phyloP scores from a whole-genome alignment of 2,113 vertebrate genomes.

The Salvator merianae region DNA sequence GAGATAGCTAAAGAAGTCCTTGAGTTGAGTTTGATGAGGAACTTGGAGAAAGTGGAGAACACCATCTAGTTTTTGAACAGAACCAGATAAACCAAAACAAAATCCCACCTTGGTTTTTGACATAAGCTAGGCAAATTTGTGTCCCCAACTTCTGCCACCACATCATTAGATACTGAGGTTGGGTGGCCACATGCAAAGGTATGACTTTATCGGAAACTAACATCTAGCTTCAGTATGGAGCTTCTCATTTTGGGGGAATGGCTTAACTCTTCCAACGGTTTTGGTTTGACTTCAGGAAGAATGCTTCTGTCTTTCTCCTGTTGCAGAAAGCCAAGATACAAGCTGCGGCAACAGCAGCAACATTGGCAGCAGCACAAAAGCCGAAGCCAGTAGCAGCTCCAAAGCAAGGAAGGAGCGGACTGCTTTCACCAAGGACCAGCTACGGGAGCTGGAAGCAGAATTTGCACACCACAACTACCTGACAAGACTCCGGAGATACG shows the following conservation, averaged over 20 bases:
- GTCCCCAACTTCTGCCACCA: no score
- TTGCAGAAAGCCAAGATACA: conserved; percentile 74
- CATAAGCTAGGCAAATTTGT: no score
- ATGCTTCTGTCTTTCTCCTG: neutral
- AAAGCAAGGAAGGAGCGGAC: conserved; percentile 93
- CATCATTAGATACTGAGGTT: no score
- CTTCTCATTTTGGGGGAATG: neutral
- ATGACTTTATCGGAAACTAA: no score
- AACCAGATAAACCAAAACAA: no score
- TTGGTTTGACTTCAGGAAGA: neutral
- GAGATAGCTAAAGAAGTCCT: neutral
- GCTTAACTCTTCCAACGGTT: neutral
- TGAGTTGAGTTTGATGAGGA: no score
- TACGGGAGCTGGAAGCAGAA: conserved; percentile 92
- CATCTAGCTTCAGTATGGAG: neutral
- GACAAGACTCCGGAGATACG: conserved; percentile 93
- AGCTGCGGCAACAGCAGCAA: conserved; percentile 56
- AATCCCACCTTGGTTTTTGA: no score
- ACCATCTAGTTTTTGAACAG: no score
- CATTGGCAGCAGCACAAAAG: conserved; percentile 55
- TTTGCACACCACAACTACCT: conserved; percentile 97
- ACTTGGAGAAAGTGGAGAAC: no score
- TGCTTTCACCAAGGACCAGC: conserved; percentile 96
- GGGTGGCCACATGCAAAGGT: no score
- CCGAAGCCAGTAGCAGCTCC: conserved; percentile 77